Percentiles rank a stretch among this genome's conserved stretches.
Evolutionary conservation across 2,797 vertebrate genomes (phyloP).

Genomic region (Leucoraja ocellata): DNA sequence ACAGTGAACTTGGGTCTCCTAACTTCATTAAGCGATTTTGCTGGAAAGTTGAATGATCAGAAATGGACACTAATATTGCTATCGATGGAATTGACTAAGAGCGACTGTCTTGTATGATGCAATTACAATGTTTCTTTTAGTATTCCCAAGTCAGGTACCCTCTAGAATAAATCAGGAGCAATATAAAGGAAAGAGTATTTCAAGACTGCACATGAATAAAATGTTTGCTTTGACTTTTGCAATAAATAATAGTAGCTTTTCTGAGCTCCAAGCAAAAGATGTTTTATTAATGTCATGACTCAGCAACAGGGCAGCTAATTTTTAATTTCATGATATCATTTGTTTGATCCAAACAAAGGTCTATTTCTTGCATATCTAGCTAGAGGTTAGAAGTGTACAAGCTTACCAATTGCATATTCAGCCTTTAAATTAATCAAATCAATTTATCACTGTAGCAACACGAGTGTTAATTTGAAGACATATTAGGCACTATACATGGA

Average conservation of each 20-base stretch:
- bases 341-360: slow-evolving; percentile 64
- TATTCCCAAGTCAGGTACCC: slow-evolving; percentile 21
- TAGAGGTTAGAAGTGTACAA: slow-evolving; percentile 52
- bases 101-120: slow-evolving; percentile 30
- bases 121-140: slow-evolving; percentile 33
- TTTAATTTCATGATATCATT: slow-evolving; percentile 75
- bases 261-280: slow-evolving; percentile 60
- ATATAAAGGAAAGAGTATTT: slow-evolving; percentile 37
- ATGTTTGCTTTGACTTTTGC: slow-evolving; percentile 37
- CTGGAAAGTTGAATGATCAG: slow-evolving; percentile 69
- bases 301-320: slow-evolving; percentile 67
- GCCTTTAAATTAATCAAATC: slow-evolving; percentile 54
- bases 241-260: slow-evolving; percentile 65
- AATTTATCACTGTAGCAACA: slow-evolving; percentile 56
- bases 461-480: slow-evolving; percentile 45
- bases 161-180: slow-evolving; percentile 36
- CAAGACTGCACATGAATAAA: slow-evolving; percentile 33
- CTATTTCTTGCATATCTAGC: slow-evolving; percentile 54
- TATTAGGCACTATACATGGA: slow-evolving; percentile 42
- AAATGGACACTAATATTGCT: slow-evolving; percentile 77
- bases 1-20: slow-evolving; percentile 81
- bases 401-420: slow-evolving; percentile 50
- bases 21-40: slow-evolving; percentile 98
- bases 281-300: slow-evolving; percentile 73
- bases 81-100: slow-evolving; percentile 46